These are phyloP conservation scores for Galaxea fascicularis DNA, from an alignment of 92 coral and sea anemone genomes.

Conservation along the genomic window DNA sequence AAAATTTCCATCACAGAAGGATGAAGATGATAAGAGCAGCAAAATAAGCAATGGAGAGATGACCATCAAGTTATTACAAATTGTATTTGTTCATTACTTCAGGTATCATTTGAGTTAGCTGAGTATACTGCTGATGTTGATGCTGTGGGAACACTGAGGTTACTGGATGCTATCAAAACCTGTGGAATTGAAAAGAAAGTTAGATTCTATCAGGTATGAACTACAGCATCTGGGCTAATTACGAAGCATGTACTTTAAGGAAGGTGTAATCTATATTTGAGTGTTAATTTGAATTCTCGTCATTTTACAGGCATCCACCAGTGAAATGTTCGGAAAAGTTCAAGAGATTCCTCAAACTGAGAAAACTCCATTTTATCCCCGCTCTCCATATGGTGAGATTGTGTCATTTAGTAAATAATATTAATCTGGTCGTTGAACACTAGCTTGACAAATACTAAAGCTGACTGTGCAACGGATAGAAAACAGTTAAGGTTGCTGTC, in stretches of 20 bases:
- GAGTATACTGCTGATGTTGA: constrained; percentile 99
- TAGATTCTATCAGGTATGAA: constrained; percentile 89
- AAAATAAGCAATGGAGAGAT: background rate
- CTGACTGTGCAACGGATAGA: no score
- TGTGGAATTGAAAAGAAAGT: constrained; percentile 81
- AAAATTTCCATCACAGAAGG: no score
- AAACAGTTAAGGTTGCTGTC: no score
- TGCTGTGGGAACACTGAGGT: constrained; percentile 91
- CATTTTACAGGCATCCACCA: constrained; percentile 84
- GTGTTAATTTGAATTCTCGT: background rate
- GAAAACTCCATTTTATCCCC: constrained; percentile 93
- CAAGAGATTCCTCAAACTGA: constrained; percentile 96
- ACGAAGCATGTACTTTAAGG: no score
- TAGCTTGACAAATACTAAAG: no score
- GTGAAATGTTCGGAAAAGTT: constrained; percentile 97
- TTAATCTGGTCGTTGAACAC: no score
- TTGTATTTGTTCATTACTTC: background rate
- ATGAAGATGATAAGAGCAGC: no score
- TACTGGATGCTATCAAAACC: constrained; percentile 94
- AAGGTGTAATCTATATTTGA: no score
- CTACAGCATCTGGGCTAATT: no score
- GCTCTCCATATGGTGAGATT: constrained; percentile 93
- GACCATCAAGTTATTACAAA: background rate
- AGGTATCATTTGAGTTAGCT: constrained; percentile 99
- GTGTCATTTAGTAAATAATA: background rate